Evolutionary conservation across 2,797 vertebrate genomes (phyloP).

Genomic region (Brachyalestes nurse): DNA sequence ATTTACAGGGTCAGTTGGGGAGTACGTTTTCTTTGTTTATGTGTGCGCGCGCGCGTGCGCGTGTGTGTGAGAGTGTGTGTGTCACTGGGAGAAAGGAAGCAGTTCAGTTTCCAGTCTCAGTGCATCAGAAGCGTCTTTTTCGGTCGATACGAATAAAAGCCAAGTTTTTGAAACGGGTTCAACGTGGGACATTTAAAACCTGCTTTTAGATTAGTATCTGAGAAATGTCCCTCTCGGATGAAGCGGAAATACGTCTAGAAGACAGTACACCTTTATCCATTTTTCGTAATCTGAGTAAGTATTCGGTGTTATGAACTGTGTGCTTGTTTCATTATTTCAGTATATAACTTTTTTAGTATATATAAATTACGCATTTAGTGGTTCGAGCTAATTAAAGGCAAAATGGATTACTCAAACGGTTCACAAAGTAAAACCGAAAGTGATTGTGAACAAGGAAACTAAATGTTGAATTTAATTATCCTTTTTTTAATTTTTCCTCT

Average conservation of each 20-base stretch:
- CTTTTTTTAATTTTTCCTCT: too few species aligned
- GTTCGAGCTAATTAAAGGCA: not conserved
- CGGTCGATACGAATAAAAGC: not conserved
- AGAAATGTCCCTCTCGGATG: constrained; percentile 8
- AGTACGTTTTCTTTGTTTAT: too few species aligned
- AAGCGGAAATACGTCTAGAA: not conserved
- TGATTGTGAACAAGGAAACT: not conserved
- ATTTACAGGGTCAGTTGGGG: too few species aligned
- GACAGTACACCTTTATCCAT: not conserved
- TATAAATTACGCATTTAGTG: too few species aligned
- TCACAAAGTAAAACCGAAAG: constrained; percentile 3
- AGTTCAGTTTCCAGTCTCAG: too few species aligned
- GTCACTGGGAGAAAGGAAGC: too few species aligned
- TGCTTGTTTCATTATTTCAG: not conserved
- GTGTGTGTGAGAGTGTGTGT: too few species aligned
- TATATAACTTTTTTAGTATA: not conserved
- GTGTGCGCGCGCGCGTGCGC: too few species aligned
- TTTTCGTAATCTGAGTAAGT: constrained; percentile 1
- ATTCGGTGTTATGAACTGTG: not conserved
- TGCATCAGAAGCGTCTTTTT: too few species aligned
- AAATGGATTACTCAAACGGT: not conserved
- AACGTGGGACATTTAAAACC: not conserved
- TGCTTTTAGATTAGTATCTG: not conserved
- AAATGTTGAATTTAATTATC: not conserved
- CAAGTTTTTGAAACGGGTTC: not conserved